Evolutionary conservation across 2,888 invertebrate species (phyloP), one percentile per base, ranked within the genome.

Genomic region (Conops quadrifasciatus): DNA sequence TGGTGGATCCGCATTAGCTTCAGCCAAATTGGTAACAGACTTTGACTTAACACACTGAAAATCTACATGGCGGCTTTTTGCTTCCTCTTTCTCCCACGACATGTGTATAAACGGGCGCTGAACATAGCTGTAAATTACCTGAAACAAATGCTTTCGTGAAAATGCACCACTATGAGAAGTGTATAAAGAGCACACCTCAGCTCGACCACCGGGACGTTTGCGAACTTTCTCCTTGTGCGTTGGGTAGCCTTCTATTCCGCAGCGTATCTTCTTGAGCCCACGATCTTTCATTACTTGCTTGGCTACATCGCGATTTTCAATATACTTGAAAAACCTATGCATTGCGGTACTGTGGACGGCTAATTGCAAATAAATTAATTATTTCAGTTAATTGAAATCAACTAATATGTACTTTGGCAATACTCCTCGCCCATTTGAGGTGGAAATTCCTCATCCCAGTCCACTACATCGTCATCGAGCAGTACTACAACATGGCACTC

Each of bases 371-470:
- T 24, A 56, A 13, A 16, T 19, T 7, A 67, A 56, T 36, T 19
- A 13, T 4, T 59, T 58, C 11, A 36, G 2, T 68, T 15, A 56
- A 43, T 11, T 56, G 21, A 15, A 45, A 2, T 24, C 11, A 62
- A 62, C 28, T 24, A 36, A 49, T 16, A 45, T 43, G 87, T 87
- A 91, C 94, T 98, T 88, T 98, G 98, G 62, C 96, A 95, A 86
- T 98, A 97, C 87, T 99, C 98, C 82, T 98, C 98, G 9, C 98
- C 98, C 96, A 98, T 98, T 87, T 98, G 98, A 0, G 99, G 99
- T 0, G 99, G 99, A 86, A 96, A 98, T 84, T 98, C 95, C 82
- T 97, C 97, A 83, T 99, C 99, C 99, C 99, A 99, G 82, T 99
- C 99, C 43, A 92, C 92, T 0, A 90, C 91, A 86, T 99, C 99